phyloP scores from a whole-genome alignment of 1,140 invertebrate species.

The Ceratoteleas bidentatus region DNA sequence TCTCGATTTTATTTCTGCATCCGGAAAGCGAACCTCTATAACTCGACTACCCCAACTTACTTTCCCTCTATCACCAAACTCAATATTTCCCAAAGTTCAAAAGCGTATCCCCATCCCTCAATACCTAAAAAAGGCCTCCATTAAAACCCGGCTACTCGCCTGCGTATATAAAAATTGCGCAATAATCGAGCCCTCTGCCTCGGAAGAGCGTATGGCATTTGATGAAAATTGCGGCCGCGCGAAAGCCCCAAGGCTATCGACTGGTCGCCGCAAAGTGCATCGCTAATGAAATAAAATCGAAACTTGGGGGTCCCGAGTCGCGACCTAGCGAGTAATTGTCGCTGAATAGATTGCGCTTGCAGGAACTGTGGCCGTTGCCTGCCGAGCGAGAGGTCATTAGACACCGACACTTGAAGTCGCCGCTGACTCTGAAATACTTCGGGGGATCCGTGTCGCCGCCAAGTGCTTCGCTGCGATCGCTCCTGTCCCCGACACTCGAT shows the following conservation, averaged over 20 bases:
- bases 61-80: no score
- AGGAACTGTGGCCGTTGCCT: constrained; percentile 85
- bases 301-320: constrained; percentile 28
- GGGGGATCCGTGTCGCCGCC: constrained; percentile 78
- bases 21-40: no score
- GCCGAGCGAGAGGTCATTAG: constrained; percentile 86
- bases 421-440: constrained; percentile 83
- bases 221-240: background rate
- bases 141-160: no score
- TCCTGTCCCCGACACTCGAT: constrained; percentile 83
- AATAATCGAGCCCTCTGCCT: no score
- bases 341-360: constrained; percentile 65
- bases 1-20: no score
- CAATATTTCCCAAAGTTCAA: no score
- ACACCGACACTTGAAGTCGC: constrained; percentile 86
- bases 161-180: no score
- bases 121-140: no score
- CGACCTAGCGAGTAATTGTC: constrained; percentile 45
- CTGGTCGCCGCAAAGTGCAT: constrained; percentile 3
- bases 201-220: background rate
- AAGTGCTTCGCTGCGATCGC: constrained; percentile 83
- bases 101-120: no score
- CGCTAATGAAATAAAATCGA: constrained; percentile 51
- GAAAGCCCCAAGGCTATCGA: constrained; percentile 6
- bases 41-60: no score